Percentiles rank a stretch among this genome's conserved stretches.
Evolutionary conservation across 2,113 vertebrate genomes (phyloP).

Genomic region (Dinomys branickii): DNA sequence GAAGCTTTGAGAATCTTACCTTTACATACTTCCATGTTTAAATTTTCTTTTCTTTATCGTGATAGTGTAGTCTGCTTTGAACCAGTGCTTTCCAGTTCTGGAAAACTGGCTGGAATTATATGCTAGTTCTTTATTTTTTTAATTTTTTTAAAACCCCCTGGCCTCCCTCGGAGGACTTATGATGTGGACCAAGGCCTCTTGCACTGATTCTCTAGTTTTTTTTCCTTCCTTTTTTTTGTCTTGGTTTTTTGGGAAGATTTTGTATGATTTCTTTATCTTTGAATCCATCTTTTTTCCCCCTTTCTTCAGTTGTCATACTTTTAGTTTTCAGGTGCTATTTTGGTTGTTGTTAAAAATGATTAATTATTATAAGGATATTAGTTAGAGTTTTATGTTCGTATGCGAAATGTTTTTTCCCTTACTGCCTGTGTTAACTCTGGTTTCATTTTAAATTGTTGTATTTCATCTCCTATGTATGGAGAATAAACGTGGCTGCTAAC

Average conservation of each 20-base stretch:
- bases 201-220: not conserved
- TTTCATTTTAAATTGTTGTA: not conserved
- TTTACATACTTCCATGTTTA: not conserved
- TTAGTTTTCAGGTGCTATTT: not conserved
- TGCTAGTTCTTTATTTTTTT: not conserved
- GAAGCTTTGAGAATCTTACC: not conserved
- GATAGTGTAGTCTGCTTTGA: not conserved
- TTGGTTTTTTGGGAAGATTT: not conserved
- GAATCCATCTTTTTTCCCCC: not conserved
- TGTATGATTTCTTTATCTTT: slow-evolving; percentile 2
- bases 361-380: not conserved
- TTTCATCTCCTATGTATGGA: not conserved
- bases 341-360: not conserved
- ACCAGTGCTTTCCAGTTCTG: not conserved
- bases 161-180: not conserved
- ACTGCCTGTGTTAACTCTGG: not conserved
- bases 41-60: not conserved
- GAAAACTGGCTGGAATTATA: slow-evolving; percentile 5
- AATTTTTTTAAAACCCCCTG: no score
- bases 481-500: not conserved
- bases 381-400: not conserved
- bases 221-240: no score
- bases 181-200: not conserved
- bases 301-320: not conserved
- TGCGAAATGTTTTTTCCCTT: not conserved